A percentile compares a stretch with the other conserved stretches of the same genome.
Evolutionary conservation across 2,888 invertebrate species (phyloP).

Genomic region (Noctuana brunneofusca): DNA sequence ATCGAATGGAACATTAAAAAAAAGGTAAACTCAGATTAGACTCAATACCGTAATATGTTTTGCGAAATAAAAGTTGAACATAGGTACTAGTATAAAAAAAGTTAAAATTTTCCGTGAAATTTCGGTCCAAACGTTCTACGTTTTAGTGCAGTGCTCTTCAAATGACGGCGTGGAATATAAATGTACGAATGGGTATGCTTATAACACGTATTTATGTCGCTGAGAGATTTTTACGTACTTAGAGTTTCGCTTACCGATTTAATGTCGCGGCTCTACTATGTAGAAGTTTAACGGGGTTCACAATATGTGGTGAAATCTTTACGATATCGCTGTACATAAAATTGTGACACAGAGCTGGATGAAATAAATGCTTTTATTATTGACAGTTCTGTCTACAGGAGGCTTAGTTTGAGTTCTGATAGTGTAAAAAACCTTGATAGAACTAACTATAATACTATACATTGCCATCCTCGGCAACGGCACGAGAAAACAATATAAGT

Average conservation of each 20-base stretch:
- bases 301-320: neutral
- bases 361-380: no score
- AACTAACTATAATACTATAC: no score
- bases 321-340: no score
- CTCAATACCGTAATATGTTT: constrained; percentile 20
- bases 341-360: no score
- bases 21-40: constrained; percentile 7
- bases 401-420: no score
- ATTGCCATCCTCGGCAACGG: no score
- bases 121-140: constrained; percentile 5
- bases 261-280: neutral
- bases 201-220: neutral
- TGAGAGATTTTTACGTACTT: constrained; percentile 21
- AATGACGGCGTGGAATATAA: constrained; percentile 8
- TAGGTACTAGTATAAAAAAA: neutral
- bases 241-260: neutral
- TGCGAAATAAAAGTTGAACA: constrained; percentile 12
- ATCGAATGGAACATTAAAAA: constrained; percentile 2
- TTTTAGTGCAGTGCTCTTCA: constrained; percentile 26
- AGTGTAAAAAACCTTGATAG: no score
- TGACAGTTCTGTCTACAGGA: no score
- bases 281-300: no score
- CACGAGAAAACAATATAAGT: no score
- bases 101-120: constrained; percentile 19
- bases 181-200: neutral